Conservation (phyloP, 2,113 vertebrate species). For the Osmerus mordax region DNA sequence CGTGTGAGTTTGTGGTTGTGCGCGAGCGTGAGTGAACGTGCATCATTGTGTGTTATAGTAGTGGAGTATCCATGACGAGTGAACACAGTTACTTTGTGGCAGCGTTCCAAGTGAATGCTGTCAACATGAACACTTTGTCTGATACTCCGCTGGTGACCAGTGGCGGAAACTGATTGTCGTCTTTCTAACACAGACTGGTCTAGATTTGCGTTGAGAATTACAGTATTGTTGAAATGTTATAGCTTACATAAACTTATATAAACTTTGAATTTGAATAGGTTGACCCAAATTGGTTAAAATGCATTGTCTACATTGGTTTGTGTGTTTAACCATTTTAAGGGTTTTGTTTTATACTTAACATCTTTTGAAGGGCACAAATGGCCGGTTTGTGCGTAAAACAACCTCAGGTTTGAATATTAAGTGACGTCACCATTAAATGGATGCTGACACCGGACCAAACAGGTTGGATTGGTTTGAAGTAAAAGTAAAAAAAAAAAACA, state of each 20-base stretch:
- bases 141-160: constrained; percentile 51
- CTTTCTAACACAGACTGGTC: constrained; percentile 28
- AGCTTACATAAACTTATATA: too few species aligned
- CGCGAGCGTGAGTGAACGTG: neutral
- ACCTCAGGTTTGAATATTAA: too few species aligned
- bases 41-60: neutral
- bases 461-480: constrained; percentile 44
- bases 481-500: neutral
- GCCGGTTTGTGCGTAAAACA: too few species aligned
- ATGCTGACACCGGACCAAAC: constrained; percentile 26
- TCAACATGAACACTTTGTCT: constrained; percentile 74
- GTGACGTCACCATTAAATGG: too few species aligned
- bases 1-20: too few species aligned
- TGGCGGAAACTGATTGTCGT: constrained; percentile 67
- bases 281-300: too few species aligned
- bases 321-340: too few species aligned
- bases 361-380: too few species aligned
- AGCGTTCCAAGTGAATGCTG: constrained; percentile 60
- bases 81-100: constrained; percentile 45
- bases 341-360: too few species aligned
- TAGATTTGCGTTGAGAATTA: constrained; percentile 6
- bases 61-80: neutral
- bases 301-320: too few species aligned
- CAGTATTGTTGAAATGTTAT: neutral
- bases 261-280: too few species aligned